Conservation (phyloP, 2,888 invertebrate species). For the Hydroisotoma schaefferi region DNA sequence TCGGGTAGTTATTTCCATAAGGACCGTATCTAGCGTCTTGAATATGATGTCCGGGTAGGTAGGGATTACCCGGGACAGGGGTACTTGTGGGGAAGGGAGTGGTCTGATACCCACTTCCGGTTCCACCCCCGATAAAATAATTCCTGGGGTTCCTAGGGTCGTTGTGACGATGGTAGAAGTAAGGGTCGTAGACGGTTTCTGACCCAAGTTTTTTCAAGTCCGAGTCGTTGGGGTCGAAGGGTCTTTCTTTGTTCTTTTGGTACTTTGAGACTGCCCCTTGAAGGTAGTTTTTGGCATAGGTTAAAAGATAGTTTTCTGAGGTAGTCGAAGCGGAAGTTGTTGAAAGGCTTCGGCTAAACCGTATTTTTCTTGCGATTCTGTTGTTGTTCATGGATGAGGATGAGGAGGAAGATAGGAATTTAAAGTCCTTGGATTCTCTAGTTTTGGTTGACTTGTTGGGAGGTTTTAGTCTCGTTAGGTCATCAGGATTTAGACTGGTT, state of each 20-base stretch:
- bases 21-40: background rate
- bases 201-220: background rate
- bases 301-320: background rate
- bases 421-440: conserved; percentile 12
- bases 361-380: conserved; percentile 4
- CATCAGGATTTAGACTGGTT: background rate
- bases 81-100: background rate
- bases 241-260: background rate
- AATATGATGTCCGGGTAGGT: background rate
- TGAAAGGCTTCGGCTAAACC: conserved; percentile 12
- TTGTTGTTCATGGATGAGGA: background rate
- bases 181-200: background rate
- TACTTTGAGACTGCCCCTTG: no score
- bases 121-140: background rate
- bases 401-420: conserved; percentile 8
- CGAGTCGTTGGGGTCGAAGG: background rate
- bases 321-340: background rate
- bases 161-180: background rate
- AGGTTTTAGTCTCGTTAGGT: background rate
- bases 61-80: background rate
- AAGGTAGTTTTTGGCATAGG: background rate
- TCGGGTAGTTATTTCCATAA: background rate
- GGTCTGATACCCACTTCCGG: background rate
- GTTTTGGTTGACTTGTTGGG: background rate
- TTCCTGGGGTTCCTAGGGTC: background rate